Conservation (phyloP, 2,797 vertebrate genomes). For the Cryptoprocta ferox region DNA sequence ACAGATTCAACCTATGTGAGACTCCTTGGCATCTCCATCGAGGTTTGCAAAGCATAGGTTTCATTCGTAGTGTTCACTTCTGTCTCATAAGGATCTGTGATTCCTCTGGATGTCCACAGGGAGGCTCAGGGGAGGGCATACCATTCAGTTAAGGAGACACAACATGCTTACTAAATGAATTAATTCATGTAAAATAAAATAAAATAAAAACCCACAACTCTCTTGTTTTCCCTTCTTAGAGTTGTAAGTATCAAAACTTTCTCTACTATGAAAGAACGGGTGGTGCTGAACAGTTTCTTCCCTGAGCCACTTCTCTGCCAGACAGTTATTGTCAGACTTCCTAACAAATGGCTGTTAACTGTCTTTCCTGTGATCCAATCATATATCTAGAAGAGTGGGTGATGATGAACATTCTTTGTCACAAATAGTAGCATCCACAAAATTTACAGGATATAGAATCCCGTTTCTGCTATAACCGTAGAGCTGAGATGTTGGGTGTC, state of each 20-base stretch:
- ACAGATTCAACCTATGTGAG: background rate
- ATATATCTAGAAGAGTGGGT: background rate
- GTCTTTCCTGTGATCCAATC: background rate
- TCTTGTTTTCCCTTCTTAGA: background rate
- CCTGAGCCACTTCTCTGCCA: background rate
- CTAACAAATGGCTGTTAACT: constrained; percentile 27
- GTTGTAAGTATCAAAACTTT: background rate
- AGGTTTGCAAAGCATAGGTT: background rate
- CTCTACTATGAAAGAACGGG: background rate
- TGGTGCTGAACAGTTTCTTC: background rate
- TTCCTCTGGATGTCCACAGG: background rate
- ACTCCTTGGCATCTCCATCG: background rate
- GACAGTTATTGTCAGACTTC: background rate
- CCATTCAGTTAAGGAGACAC: background rate
- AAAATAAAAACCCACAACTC: too few species aligned
- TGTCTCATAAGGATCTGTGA: background rate
- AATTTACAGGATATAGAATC: background rate
- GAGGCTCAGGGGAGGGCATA: background rate
- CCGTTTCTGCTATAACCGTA: background rate
- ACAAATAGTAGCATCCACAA: background rate
- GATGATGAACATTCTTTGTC: constrained; percentile 5
- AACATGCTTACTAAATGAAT: background rate
- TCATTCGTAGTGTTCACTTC: background rate
- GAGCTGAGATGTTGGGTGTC: background rate
- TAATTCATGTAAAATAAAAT: background rate